Conservation (phyloP, 1,140 invertebrate genomes). For the Diprion similis region DNA sequence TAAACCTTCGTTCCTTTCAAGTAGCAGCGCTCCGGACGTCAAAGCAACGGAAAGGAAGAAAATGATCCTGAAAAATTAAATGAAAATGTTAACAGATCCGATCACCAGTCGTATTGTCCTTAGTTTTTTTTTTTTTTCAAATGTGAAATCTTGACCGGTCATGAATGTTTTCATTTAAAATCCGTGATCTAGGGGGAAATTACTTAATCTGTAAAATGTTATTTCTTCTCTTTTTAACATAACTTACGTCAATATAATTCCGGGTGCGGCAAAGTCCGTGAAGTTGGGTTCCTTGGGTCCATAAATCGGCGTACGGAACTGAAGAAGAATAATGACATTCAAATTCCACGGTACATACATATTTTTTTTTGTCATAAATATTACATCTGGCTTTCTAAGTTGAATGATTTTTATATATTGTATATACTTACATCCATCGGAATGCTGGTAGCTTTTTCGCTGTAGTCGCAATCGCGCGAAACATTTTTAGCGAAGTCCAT, state of each 20-base stretch:
- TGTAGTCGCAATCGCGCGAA: conserved; percentile 72
- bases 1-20: conserved; percentile 90
- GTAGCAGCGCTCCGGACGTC: conserved; percentile 88
- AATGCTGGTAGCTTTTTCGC: conserved; percentile 73
- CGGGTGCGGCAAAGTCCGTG: conserved; percentile 94
- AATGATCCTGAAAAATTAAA: conserved; percentile 75
- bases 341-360: conserved; percentile 16
- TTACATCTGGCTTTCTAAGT: conserved; percentile 9
- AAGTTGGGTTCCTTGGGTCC: conserved; percentile 85
- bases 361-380: conserved; percentile 10
- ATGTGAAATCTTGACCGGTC: neutral
- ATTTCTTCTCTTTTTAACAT: conserved; percentile 5
- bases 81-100: conserved; percentile 15
- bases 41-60: conserved; percentile 94
- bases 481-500: conserved; percentile 74
- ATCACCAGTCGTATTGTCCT: conserved; percentile 4
- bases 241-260: conserved; percentile 87
- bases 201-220: no score
- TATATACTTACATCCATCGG: conserved; percentile 68
- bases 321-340: conserved; percentile 40
- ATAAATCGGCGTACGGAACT: conserved; percentile 86
- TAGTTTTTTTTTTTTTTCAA: conserved; percentile 15
- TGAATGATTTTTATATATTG: neutral
- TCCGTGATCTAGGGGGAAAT: neutral
- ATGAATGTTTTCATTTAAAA: neutral